These are phyloP conservation scores for Polylopha cassiicola DNA, from an alignment of 2,888 invertebrate species.

Conservation along the genomic window DNA sequence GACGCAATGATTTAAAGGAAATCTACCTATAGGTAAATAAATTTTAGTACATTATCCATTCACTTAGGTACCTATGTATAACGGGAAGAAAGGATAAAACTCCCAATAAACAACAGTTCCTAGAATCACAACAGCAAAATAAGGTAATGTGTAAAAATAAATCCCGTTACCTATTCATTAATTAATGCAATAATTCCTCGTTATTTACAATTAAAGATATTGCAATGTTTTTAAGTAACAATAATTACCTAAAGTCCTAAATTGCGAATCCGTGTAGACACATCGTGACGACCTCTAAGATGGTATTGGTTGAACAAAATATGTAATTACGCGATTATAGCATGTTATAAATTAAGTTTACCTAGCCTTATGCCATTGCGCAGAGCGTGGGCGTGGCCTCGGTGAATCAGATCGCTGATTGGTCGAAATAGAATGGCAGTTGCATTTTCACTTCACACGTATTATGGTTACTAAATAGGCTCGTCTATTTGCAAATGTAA, in stretches of 20 bases:
- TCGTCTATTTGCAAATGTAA: conserved; percentile 8
- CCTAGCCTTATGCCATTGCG: conserved; percentile 31
- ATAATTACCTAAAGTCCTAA: conserved; percentile 6
- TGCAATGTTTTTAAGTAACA: too few relatives aligned
- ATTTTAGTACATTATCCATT: too few relatives aligned
- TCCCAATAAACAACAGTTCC: too few relatives aligned
- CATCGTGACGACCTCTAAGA: conserved; percentile 19
- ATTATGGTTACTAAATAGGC: conserved; percentile 49
- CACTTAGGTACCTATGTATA: too few relatives aligned
- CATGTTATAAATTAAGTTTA: conserved; percentile 20
- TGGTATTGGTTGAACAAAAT: conserved; percentile 21
- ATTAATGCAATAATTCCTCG: too few relatives aligned
- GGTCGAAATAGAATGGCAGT: conserved; percentile 53
- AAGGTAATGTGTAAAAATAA: too few relatives aligned
- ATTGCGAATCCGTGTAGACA: conserved; percentile 19
- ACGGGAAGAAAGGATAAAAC: too few relatives aligned
- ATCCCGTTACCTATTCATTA: too few relatives aligned
- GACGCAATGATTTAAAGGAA: too few relatives aligned
- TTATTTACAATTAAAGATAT: too few relatives aligned
- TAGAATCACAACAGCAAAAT: too few relatives aligned
- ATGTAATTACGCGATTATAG: conserved; percentile 21
- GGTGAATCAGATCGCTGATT: conserved; percentile 47
- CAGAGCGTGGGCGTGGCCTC: conserved; percentile 61
- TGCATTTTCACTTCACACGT: conserved; percentile 63
- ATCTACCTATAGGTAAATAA: too few relatives aligned